These are phyloP conservation scores for Rutpela maculata DNA, from an alignment of 2,888 invertebrate genomes.

Conservation along the genomic window DNA sequence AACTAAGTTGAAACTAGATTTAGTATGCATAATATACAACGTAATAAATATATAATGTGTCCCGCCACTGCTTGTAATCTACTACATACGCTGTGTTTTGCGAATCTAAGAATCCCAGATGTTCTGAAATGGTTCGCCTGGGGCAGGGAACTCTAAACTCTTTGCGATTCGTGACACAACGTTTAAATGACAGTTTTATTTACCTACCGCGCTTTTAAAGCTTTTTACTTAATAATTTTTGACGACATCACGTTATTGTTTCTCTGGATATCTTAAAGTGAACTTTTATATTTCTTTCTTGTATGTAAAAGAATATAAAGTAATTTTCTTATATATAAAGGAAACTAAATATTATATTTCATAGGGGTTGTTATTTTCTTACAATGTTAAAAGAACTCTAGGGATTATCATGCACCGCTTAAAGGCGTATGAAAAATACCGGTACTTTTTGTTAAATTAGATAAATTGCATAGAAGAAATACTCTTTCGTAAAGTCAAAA, in stretches of 20 bases:
- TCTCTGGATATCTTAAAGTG: neutral
- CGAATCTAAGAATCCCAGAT: conserved; percentile 59
- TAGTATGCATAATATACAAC: conserved; percentile 11
- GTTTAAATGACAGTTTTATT: conserved; percentile 64
- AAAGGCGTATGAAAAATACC: no score
- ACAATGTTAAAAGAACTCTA: no score
- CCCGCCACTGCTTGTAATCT: conserved; percentile 47
- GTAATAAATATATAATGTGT: conserved; percentile 16
- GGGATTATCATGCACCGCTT: no score
- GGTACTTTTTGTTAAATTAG: no score
- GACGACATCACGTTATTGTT: conserved; percentile 33
- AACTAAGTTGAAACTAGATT: neutral
- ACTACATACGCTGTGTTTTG: conserved; percentile 48
- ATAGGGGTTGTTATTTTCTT: no score
- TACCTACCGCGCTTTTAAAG: conserved; percentile 45
- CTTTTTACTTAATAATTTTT: conserved; percentile 57
- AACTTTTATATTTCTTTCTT: neutral
- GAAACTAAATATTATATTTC: no score
- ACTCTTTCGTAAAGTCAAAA: no score
- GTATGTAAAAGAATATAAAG: neutral
- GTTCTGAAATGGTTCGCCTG: conserved; percentile 62
- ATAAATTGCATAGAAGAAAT: no score
- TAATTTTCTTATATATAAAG: neutral
- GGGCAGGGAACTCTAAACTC: conserved; percentile 57
- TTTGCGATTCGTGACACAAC: conserved; percentile 62